Evolutionary conservation across 2,888 invertebrate species (phyloP), one percentile per base, ranked within the genome.

Genomic region (Synergus itoensis): DNA sequence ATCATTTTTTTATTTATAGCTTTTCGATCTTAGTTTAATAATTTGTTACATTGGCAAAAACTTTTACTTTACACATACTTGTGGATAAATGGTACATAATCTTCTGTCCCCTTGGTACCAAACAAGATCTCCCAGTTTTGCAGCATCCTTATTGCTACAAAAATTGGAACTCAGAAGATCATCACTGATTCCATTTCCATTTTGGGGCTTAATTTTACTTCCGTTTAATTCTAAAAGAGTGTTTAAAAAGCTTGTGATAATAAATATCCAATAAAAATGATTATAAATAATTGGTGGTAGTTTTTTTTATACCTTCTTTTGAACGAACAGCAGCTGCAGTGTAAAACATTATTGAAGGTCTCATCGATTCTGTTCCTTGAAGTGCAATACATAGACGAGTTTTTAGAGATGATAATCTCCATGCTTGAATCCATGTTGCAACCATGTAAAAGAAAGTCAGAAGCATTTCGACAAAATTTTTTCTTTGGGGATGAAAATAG

Each of bases 371-470:
- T 63, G 86, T 79, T 60, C 85, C 87, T 73, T 88, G 86, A 3
- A 91, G 84, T 43, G 89, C 82, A 21, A 82, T 80, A 63, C 94
- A 93, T 75, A 97, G 93, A 87, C 96, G 95, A 87, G 94, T 94
- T 88, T 95, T 94, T 82, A 97, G 94, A 41, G 95, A 94, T 77
- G 95, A 94, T 83, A 97, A 94, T 78, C 96, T 94, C 96, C 96
- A 96, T 90, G 96, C 95, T 92, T 97, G 97, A 86, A 97, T 93
- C 92, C 96, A 95, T 83, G 97, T 97, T 89, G 97, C 96, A 89
- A 96, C 95, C 93, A 96, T 95, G 92, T 97, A 97, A 92, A 96
- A 96, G 77, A 97, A 93, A 60, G 97, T 97, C 88, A 97, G 94
- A 91, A 97, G 92, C 96, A 96, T 96, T 86, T 80, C 65, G 77